These are phyloP conservation scores for Oryzaephilus surinamensis DNA, from an alignment of 1,140 invertebrate genomes.

Conservation along the genomic window DNA sequence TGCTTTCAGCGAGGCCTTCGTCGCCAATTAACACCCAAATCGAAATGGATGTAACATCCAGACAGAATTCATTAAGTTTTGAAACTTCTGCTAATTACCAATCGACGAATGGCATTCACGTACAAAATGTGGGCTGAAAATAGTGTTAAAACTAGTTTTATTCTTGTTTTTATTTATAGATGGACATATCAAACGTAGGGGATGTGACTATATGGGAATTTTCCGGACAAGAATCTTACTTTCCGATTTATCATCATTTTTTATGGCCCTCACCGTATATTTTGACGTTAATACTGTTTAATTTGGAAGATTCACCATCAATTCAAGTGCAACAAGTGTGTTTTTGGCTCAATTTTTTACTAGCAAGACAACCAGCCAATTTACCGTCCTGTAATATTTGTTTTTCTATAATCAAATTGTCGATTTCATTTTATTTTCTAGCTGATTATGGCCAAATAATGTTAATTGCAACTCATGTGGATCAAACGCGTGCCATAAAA, in stretches of 20 bases:
- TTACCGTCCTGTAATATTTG: slow-evolving; percentile 49
- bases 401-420: slow-evolving; percentile 3
- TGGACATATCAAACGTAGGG: slow-evolving; percentile 43
- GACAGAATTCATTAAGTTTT: slow-evolving; percentile 51
- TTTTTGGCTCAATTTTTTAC: slow-evolving; percentile 74
- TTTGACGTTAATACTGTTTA: slow-evolving; percentile 59
- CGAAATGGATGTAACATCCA: slow-evolving; percentile 50
- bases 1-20: slow-evolving; percentile 33
- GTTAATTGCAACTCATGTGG: slow-evolving; percentile 58
- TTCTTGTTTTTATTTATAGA: slow-evolving; percentile 35
- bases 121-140: slow-evolving; percentile 43
- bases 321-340: slow-evolving; percentile 62
- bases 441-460: slow-evolving; percentile 49
- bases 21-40: slow-evolving; percentile 38
- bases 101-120: slow-evolving; percentile 58
- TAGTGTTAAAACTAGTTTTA: background rate
- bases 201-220: slow-evolving; percentile 73
- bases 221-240: slow-evolving; percentile 70
- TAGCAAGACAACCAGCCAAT: slow-evolving; percentile 54
- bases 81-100: slow-evolving; percentile 44
- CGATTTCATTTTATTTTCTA: slow-evolving; percentile 21
- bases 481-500: slow-evolving; percentile 41
- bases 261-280: slow-evolving; percentile 26
- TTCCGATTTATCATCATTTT: slow-evolving; percentile 58
- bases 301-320: slow-evolving; percentile 56